Percentiles rank a stretch among this genome's conserved stretches.
Evolutionary conservation across 2,888 invertebrate species (phyloP).

Genomic region (Trachelus iudaicus): DNA sequence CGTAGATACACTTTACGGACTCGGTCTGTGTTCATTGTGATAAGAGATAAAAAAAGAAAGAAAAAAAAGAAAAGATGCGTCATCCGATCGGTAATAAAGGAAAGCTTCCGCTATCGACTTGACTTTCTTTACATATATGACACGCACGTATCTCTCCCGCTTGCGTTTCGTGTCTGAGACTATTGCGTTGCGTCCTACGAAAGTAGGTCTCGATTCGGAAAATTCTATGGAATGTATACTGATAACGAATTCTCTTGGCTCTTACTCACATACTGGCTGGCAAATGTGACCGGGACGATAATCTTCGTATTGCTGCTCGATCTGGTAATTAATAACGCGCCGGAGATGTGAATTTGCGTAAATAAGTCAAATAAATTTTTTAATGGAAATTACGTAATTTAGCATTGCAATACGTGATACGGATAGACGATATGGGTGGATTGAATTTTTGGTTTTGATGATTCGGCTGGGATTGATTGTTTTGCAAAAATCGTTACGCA

Average conservation of each 20-base stretch:
- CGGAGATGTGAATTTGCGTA: neutral
- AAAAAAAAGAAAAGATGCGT: slow-evolving; percentile 5
- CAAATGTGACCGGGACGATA: neutral
- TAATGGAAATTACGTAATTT: neutral
- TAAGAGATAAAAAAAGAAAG: neutral
- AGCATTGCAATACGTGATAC: neutral
- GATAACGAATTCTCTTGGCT: slow-evolving; percentile 4
- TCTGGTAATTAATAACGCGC: neutral
- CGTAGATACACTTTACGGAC: neutral
- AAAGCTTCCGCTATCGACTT: neutral
- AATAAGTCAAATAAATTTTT: neutral
- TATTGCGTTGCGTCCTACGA: slow-evolving; percentile 28
- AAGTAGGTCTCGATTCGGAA: slow-evolving; percentile 48
- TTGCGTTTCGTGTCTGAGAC: neutral
- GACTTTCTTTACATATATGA: neutral
- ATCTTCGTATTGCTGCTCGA: neutral
- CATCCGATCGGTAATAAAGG: slow-evolving; percentile 9
- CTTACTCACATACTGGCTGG: neutral
- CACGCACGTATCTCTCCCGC: neutral
- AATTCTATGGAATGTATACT: slow-evolving; percentile 33
- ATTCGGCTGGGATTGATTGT: neutral
- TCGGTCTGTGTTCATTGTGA: neutral
- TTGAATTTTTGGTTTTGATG: too few species aligned
- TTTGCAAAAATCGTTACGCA: neutral
- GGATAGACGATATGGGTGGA: neutral